Evolutionary conservation across 2,113 vertebrate genomes (phyloP).

Genomic region (Zosterops lateralis): DNA sequence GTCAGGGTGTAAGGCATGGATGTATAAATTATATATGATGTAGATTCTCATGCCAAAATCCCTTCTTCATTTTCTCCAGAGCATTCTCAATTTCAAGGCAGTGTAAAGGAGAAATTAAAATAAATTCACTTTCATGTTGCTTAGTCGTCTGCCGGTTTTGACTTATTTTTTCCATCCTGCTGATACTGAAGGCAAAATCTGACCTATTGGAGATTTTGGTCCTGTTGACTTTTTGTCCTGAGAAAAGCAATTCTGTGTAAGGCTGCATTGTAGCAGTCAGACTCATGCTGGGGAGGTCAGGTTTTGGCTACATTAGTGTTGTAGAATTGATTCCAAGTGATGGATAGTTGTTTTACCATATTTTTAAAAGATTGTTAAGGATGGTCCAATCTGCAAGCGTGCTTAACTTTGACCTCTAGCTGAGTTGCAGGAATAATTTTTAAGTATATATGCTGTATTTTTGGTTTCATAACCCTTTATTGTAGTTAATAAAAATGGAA

Average conservation of each 20-base stretch:
- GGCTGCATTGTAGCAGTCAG: neutral
- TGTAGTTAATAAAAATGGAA: neutral
- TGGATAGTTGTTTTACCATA: neutral
- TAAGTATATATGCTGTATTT: neutral
- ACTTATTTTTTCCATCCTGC: neutral
- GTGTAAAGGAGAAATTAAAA: neutral
- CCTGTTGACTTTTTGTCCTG: neutral
- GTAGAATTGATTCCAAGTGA: neutral
- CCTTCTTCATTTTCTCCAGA: neutral
- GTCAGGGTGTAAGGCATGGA: neutral
- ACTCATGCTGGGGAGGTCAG: neutral
- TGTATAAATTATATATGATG: neutral
- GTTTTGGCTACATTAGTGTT: neutral
- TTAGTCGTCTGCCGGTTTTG: neutral
- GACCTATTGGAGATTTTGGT: neutral
- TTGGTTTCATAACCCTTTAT: neutral
- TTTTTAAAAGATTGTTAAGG: neutral
- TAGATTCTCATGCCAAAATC: neutral
- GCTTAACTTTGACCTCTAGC: neutral
- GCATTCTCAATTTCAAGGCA: neutral
- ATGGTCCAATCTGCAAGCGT: neutral
- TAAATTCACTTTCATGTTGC: neutral
- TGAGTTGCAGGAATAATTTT: neutral
- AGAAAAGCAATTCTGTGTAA: constrained; percentile 32
- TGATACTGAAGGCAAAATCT: neutral